These are phyloP conservation scores for Isurus oxyrinchus DNA, from an alignment of 2,113 vertebrate species.

Conservation along the genomic window DNA sequence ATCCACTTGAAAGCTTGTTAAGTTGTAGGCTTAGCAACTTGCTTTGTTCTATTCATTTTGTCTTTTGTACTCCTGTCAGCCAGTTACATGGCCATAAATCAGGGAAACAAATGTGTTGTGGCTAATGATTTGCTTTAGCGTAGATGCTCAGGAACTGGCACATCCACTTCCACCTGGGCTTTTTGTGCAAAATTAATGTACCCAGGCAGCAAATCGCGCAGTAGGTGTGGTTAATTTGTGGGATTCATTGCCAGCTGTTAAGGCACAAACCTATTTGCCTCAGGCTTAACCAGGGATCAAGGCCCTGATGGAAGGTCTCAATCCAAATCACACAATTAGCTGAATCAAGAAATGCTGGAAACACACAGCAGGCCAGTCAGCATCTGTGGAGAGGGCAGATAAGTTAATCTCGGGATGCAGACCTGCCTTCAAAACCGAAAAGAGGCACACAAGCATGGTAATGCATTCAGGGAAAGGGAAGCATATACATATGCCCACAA, in stretches of 20 bases:
- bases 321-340: background rate
- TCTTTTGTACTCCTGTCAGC: background rate
- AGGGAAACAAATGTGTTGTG: background rate
- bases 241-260: background rate
- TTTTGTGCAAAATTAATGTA: background rate
- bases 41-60: background rate
- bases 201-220: background rate
- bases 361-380: background rate
- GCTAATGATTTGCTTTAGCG: background rate
- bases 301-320: background rate
- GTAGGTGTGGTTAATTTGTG: background rate
- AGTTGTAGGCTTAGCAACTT: background rate
- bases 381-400: background rate
- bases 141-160: background rate
- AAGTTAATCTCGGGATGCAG: background rate
- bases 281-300: background rate
- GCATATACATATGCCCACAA: background rate
- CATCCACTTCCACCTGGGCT: background rate
- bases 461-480: background rate
- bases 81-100: background rate
- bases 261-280: background rate
- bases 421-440: background rate
- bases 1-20: background rate
- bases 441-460: background rate
- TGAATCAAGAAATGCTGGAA: background rate